Conservation (phyloP, 2,797 vertebrate genomes). For the Cossypha niveicapilla region DNA sequence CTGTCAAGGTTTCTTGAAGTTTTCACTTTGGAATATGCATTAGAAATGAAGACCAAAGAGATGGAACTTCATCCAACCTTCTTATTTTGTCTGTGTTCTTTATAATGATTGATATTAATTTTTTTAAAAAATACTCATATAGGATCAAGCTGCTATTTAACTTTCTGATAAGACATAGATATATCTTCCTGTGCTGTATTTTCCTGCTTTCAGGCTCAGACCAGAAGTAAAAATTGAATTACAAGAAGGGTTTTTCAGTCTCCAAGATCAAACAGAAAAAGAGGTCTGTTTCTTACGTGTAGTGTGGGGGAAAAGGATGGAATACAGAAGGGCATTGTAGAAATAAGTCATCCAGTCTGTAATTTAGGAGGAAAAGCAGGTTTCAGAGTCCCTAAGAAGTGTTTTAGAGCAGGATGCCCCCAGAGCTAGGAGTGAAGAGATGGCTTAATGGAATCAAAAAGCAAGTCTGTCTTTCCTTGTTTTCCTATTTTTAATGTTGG, state of each 20-base stretch:
- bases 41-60: neutral
- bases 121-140: neutral
- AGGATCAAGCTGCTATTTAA: neutral
- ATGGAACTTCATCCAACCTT: neutral
- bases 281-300: neutral
- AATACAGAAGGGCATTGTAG: neutral
- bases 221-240: neutral
- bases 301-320: neutral
- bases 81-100: neutral
- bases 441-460: neutral
- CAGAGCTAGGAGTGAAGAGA: neutral
- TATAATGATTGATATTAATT: neutral
- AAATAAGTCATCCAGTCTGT: neutral
- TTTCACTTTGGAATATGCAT: neutral
- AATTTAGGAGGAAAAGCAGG: neutral
- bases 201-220: neutral
- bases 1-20: neutral
- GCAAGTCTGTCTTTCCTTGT: neutral
- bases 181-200: neutral
- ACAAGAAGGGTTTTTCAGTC: neutral
- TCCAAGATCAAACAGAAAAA: neutral
- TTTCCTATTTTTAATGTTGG: neutral
- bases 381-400: neutral
- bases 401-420: neutral
- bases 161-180: neutral